These are phyloP conservation scores for Eudorcas thomsonii DNA, from an alignment of 2,113 vertebrate genomes.

Conservation along the genomic window DNA sequence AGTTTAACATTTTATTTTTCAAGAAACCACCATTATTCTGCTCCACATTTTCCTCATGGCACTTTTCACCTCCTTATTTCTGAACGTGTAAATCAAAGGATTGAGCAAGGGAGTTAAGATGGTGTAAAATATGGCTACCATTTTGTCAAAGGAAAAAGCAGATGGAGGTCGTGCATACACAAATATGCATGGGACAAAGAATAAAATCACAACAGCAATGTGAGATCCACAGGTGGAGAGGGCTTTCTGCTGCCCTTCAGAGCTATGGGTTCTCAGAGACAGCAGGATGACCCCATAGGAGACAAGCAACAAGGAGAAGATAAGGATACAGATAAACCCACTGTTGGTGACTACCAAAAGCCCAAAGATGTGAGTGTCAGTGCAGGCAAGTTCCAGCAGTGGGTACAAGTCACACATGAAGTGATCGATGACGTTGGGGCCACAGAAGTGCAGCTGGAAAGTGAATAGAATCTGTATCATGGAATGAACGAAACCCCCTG, in stretches of 20 bases:
- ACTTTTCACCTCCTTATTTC: slow-evolving; percentile 58
- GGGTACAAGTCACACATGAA: slow-evolving; percentile 70
- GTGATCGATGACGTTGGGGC: slow-evolving; percentile 67
- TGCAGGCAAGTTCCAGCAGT: slow-evolving; percentile 49
- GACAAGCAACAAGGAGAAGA: slow-evolving; percentile 43
- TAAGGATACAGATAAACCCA: slow-evolving; percentile 49
- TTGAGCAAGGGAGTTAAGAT: slow-evolving; percentile 55
- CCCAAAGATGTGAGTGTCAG: slow-evolving; percentile 19
- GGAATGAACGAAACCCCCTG: slow-evolving; percentile 51
- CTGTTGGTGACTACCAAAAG: slow-evolving; percentile 55
- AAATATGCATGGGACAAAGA: slow-evolving; percentile 41
- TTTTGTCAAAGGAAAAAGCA: slow-evolving; percentile 40
- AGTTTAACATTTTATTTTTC: neutral
- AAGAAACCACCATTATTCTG: neutral
- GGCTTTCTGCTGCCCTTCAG: slow-evolving; percentile 42
- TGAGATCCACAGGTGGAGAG: slow-evolving; percentile 64
- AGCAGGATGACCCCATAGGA: slow-evolving; percentile 51
- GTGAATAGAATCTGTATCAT: slow-evolving; percentile 41
- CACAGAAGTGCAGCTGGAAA: slow-evolving; percentile 63
- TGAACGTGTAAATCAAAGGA: slow-evolving; percentile 62
- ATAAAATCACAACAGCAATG: slow-evolving; percentile 47
- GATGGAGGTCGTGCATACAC: neutral
- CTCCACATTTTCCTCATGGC: slow-evolving; percentile 27
- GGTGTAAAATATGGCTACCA: slow-evolving; percentile 47
- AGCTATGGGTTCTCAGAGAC: neutral